Conservation (phyloP, 2,888 invertebrate species). For the Pasiphila rectangulata region DNA sequence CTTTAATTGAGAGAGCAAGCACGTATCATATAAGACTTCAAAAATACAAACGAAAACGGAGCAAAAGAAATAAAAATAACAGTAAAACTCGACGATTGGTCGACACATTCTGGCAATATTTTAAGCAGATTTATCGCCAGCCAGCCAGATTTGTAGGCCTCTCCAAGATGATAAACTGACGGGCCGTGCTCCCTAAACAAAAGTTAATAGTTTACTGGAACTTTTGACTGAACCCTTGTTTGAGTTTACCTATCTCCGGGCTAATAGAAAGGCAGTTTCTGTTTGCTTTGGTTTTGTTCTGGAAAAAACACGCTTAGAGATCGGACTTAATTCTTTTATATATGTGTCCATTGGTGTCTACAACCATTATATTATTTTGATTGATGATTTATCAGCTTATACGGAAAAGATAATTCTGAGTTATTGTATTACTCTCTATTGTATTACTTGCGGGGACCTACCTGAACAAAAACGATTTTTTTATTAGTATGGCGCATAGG, state of each 20-base stretch:
- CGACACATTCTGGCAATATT: conserved; percentile 30
- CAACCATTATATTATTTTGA: too few species aligned
- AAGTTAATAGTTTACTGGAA: conserved; percentile 45
- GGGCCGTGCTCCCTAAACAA: conserved; percentile 39
- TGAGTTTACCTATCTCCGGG: conserved; percentile 3
- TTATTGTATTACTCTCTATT: too few species aligned
- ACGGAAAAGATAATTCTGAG: too few species aligned
- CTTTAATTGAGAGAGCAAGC: too few species aligned
- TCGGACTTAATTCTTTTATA: too few species aligned
- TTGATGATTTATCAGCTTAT: too few species aligned
- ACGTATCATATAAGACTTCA: too few species aligned
- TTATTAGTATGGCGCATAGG: too few species aligned
- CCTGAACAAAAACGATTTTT: too few species aligned
- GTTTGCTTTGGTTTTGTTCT: not conserved
- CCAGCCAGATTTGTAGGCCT: conserved; percentile 45
- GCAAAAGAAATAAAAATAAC: conserved; percentile 16
- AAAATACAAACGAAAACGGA: conserved; percentile 18
- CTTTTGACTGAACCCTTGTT: conserved; percentile 11
- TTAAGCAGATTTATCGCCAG: conserved; percentile 43
- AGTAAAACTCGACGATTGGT: conserved; percentile 28
- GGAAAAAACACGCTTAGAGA: not conserved
- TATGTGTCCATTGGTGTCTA: too few species aligned
- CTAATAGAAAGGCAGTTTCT: not conserved
- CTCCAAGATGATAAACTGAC: conserved; percentile 45
- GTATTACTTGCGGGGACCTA: too few species aligned